These are phyloP conservation scores for Xestia rhomboidea DNA, from an alignment of 2,888 invertebrate species.

Conservation along the genomic window DNA sequence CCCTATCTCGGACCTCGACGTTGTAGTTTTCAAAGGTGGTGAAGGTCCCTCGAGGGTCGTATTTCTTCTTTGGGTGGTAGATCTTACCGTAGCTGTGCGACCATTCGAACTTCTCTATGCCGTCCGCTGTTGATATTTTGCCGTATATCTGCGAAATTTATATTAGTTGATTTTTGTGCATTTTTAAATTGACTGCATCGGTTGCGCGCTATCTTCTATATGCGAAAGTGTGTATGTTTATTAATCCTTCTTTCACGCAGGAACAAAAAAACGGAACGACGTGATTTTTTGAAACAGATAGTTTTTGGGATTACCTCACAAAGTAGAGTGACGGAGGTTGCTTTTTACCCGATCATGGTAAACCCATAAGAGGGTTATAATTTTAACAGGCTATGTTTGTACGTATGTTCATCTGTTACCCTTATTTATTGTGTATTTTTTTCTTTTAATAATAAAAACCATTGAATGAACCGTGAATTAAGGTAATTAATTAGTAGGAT, in stretches of 20 bases:
- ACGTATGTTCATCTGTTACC: neutral
- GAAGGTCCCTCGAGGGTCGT: constrained; percentile 97
- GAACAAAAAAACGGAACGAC: neutral
- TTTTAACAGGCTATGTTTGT: neutral
- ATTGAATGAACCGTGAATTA: no score
- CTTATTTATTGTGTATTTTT: neutral
- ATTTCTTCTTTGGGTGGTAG: constrained; percentile 96
- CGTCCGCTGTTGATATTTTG: constrained; percentile 93
- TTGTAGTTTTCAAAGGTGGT: constrained; percentile 99
- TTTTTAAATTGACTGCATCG: neutral
- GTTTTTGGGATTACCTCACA: neutral
- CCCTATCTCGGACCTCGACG: constrained; percentile 98
- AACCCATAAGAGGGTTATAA: neutral
- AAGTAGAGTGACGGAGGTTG: no score
- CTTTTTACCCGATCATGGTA: neutral
- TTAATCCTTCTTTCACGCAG: neutral
- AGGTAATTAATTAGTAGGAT: neutral
- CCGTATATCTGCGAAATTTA: constrained; percentile 93
- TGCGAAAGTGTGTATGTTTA: neutral
- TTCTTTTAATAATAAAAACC: neutral
- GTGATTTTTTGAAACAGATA: neutral
- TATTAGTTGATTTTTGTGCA: no score
- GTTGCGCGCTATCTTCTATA: no score
- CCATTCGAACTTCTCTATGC: constrained; percentile 97
- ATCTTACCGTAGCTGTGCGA: constrained; percentile 98